Base-by-base conservation (phyloP, 2,113 vertebrate genomes). In the Paradisaea rubra region DNA sequence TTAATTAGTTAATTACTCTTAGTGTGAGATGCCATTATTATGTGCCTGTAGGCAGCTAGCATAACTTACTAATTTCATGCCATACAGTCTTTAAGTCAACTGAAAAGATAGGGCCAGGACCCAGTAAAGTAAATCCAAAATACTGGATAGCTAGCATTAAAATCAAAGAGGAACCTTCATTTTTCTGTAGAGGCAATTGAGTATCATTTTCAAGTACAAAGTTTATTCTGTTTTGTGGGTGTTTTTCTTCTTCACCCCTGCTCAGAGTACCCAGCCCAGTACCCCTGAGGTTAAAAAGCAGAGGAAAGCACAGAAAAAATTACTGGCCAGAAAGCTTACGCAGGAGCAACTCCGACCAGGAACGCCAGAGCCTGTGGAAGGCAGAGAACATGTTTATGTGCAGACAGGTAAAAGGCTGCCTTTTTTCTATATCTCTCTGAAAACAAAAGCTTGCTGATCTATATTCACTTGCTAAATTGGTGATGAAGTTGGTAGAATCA, bases 331-430 rank as follows among this genome's bases (percentile, higher is more conserved):
- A 28, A 99, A 95, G 60, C 85, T 53, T 4, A 74, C 96, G 56
- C 96, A 94, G 49, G 98, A 98, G n/a, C 96, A 97, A 74, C 74
- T 96, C 50, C 94, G 70, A 39, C 50, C 81, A 6, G 95, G 42
- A 73, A 98, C 98, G 0, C 99, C 99, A 0, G 98, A 98, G 27
- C 94, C 98, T 4, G 86, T 99, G 47, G 97, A 98, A 64, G 98
- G 98, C 64, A 98, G 98, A 79, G 96, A 97, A 69, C 99, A 99
- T 5, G 56, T 97, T 37, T 95, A 98, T 1, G 98, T 99, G 22
- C 99, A 99, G 91, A 99, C 99, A 96, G 99, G 99, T 99, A 70
- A 16, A 80, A 80, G 54, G 8, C 41, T 54, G 5, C 14, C 3
- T 15, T 33, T 63, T 47, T 56, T 35, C 1, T 0, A 11, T 61